Evolutionary conservation across 2,797 vertebrate species (phyloP).

Genomic region (Pseudotriccus pelzelni): DNA sequence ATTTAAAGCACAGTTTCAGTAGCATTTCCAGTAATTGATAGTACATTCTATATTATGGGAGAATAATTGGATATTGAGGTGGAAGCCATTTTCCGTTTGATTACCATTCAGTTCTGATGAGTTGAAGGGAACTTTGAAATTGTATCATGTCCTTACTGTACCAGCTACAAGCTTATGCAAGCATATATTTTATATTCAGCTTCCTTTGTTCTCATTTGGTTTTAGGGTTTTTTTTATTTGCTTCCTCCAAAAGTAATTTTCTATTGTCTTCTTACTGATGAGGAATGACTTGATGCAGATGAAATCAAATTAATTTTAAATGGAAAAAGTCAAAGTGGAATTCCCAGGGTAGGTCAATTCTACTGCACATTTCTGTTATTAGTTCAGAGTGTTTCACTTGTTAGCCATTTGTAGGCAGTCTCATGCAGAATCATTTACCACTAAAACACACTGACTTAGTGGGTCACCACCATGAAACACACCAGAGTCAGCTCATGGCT

Average conservation of each 20-base stretch:
- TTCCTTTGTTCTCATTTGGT: background rate
- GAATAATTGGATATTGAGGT: background rate
- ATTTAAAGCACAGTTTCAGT: background rate
- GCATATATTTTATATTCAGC: slow-evolving; percentile 45
- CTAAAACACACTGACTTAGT: background rate
- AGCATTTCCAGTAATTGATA: background rate
- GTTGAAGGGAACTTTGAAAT: slow-evolving; percentile 31
- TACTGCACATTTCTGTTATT: background rate
- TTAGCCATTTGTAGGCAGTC: background rate
- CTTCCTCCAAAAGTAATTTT: slow-evolving; percentile 42
- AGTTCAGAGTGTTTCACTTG: background rate
- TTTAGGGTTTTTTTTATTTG: background rate
- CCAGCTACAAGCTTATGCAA: slow-evolving; percentile 44
- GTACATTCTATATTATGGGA: background rate
- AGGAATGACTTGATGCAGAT: slow-evolving; percentile 36
- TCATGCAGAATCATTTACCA: background rate
- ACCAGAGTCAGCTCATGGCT: background rate
- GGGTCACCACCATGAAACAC: background rate
- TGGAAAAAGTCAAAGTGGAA: background rate
- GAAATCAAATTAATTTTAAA: slow-evolving; percentile 42
- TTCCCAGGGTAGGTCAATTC: background rate
- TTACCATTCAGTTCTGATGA: slow-evolving; percentile 39
- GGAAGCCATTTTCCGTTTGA: slow-evolving; percentile 45
- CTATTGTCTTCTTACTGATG: slow-evolving; percentile 39
- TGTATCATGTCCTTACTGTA: slow-evolving; percentile 16